Percentiles rank a stretch among this genome's conserved stretches.
Conservation (phyloP, 2,797 vertebrate species). For the Leptatherina wallacei region DNA sequence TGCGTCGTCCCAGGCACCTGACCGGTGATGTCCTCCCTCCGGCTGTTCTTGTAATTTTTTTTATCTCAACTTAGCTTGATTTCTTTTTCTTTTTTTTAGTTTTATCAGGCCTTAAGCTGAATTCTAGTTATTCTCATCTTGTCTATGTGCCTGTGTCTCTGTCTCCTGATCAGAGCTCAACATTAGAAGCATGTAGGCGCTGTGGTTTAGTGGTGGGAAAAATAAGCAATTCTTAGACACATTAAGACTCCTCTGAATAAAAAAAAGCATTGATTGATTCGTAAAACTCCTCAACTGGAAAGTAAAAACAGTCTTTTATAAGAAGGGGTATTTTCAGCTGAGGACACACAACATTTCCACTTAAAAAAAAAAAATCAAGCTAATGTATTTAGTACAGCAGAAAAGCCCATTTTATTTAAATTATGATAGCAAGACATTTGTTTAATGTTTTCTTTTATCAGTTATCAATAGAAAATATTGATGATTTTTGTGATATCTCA, state of each 20-base stretch:
- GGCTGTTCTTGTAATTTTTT: conserved; percentile 56
- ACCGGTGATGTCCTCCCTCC: conserved; percentile 44
- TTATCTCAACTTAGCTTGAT: conserved; percentile 50
- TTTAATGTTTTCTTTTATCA: neutral
- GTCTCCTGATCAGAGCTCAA: conserved; percentile 23
- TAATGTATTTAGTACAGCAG: too few relatives aligned
- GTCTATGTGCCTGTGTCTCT: conserved; percentile 9
- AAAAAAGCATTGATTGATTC: neutral
- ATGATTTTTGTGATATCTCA: neutral
- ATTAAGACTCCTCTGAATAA: neutral
- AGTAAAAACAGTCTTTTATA: neutral
- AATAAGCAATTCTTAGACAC: neutral
- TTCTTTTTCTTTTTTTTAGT: conserved; percentile 22
- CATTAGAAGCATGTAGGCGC: neutral
- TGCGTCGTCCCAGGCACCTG: conserved; percentile 56
- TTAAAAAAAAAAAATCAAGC: neutral
- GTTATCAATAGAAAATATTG: neutral
- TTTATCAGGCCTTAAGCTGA: conserved; percentile 32
- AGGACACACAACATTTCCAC: neutral
- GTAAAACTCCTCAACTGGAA: neutral
- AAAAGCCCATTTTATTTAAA: too few relatives aligned
- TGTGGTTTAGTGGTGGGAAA: conserved; percentile 6
- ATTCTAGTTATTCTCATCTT: conserved; percentile 38
- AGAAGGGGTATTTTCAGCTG: neutral
- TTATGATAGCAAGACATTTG: neutral